A percentile compares a stretch with the other conserved stretches of the same genome.
These are phyloP conservation scores for Drosophila neotestacea DNA, from an alignment of 2,888 invertebrate genomes.

Conservation along the genomic window DNA sequence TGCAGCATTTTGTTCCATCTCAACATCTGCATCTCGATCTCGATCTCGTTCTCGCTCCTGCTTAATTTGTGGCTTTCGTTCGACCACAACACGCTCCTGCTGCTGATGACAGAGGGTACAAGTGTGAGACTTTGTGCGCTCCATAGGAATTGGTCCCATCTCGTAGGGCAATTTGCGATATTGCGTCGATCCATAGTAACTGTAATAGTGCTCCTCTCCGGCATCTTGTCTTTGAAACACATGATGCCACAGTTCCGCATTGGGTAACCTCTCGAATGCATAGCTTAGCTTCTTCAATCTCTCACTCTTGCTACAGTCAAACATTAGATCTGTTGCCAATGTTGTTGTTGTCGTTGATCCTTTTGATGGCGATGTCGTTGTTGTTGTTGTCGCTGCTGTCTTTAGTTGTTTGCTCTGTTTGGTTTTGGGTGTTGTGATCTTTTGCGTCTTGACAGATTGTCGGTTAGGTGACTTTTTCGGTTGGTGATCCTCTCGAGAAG, in stretches of 20 bases:
- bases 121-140: constrained; percentile 84
- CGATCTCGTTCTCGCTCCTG: constrained; percentile 38
- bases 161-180: constrained; percentile 89
- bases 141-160: constrained; percentile 88
- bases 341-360: constrained; percentile 1
- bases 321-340: constrained; percentile 52
- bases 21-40: constrained; percentile 23
- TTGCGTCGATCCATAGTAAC: constrained; percentile 84
- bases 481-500: background rate
- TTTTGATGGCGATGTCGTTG: constrained; percentile 4
- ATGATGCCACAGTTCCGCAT: constrained; percentile 91
- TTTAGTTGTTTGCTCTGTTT: constrained; percentile 26
- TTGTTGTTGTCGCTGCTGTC: background rate
- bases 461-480: constrained; percentile 18
- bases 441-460: constrained; percentile 10
- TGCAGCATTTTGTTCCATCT: constrained; percentile 25
- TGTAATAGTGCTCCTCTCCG: constrained; percentile 88
- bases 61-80: constrained; percentile 52
- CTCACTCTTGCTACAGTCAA: constrained; percentile 78
- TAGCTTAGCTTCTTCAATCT: constrained; percentile 72
- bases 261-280: constrained; percentile 90
- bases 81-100: constrained; percentile 82
- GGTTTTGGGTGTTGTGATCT: background rate
- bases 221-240: constrained; percentile 92
- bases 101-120: constrained; percentile 86